Conservation (phyloP, 2,113 vertebrate genomes). For the Anolis sagrei region DNA sequence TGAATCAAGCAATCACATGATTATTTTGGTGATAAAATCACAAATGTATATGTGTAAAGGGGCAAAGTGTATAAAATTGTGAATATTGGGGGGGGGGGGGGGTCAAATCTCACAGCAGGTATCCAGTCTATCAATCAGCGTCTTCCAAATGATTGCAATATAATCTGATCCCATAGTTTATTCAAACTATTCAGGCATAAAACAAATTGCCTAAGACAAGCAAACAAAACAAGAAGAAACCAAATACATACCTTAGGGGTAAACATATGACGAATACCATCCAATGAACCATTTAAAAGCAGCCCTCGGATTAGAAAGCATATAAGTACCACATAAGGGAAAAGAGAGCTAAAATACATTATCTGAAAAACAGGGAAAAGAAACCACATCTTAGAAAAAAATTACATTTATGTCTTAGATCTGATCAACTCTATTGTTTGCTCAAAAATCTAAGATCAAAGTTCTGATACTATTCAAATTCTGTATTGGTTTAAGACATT, state of each 20-base stretch:
- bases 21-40: neutral
- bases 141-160: slow-evolving; percentile 12
- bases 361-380: slow-evolving; percentile 82
- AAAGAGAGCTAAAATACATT: slow-evolving; percentile 98
- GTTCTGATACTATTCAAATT: neutral
- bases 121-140: slow-evolving; percentile 1
- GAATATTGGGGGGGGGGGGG: neutral
- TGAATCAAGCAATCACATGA: neutral
- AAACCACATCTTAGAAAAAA: neutral
- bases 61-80: neutral
- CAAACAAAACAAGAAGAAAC: slow-evolving; percentile 19
- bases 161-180: slow-evolving; percentile 19
- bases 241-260: slow-evolving; percentile 89
- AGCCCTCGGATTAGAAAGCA: slow-evolving; percentile 93
- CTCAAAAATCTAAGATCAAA: neutral
- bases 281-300: slow-evolving; percentile 90
- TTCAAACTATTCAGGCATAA: slow-evolving; percentile 42
- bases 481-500: neutral
- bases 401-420: neutral
- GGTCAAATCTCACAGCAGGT: neutral
- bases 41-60: neutral
- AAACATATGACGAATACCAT: slow-evolving; percentile 96
- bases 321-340: slow-evolving; percentile 92
- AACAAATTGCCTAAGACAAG: slow-evolving; percentile 21
- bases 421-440: neutral